Conservation (phyloP, 2,113 vertebrate genomes). For the Protobothrops mucrosquamatus region DNA sequence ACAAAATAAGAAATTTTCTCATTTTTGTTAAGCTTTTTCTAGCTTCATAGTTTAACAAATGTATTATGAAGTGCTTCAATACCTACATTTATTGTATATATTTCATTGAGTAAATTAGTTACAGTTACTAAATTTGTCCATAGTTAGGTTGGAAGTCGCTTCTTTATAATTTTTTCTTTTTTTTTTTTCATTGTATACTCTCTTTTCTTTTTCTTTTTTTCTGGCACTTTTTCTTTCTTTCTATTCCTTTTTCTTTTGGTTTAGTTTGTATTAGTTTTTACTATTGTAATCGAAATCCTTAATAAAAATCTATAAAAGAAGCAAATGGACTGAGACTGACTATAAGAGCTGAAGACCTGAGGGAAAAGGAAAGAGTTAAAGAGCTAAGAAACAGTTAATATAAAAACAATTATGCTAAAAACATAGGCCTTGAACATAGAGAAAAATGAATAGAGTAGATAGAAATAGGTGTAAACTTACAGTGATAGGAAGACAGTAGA, state of each 20-base stretch:
- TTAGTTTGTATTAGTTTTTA: too few species aligned
- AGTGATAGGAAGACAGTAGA: neutral
- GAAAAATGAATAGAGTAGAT: neutral
- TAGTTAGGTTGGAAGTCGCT: neutral
- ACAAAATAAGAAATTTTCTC: neutral
- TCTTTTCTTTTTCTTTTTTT: too few species aligned
- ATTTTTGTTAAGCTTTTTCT: neutral
- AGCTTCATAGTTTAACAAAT: neutral
- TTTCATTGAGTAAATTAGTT: constrained; percentile 8
- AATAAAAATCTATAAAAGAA: neutral
- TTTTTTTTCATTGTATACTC: too few species aligned
- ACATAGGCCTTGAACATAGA: neutral
- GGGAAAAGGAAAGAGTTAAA: neutral
- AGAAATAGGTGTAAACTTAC: neutral
- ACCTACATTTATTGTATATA: neutral
- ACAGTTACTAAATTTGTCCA: neutral
- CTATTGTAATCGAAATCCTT: too few species aligned
- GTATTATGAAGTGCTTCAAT: neutral
- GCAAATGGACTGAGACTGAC: neutral
- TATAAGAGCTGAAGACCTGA: neutral
- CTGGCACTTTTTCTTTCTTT: too few species aligned
- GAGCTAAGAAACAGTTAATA: neutral
- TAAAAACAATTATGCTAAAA: neutral
- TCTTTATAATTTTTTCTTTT: too few species aligned
- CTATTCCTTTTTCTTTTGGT: too few species aligned